Evolutionary conservation across 2,797 vertebrate species (phyloP).

Genomic region (Halcyon smyrnensis): DNA sequence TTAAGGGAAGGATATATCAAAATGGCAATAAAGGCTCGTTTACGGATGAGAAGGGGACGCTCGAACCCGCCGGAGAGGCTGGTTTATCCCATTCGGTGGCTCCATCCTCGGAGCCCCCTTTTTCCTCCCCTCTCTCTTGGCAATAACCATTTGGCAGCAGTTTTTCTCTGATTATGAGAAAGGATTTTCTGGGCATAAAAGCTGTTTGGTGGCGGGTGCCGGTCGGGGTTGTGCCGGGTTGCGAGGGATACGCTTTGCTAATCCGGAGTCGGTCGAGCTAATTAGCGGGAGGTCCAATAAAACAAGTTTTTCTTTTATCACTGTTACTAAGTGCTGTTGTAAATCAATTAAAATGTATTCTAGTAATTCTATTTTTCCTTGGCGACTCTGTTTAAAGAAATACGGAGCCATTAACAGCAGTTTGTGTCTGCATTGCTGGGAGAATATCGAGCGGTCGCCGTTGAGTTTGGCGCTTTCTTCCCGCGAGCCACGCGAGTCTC

Average conservation of each 20-base stretch:
- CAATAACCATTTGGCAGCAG: background rate
- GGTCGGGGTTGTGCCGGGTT: background rate
- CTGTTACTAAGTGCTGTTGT: conserved; percentile 62
- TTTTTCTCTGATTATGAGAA: background rate
- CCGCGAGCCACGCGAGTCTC: rapidly evolving
- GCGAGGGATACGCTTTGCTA: conserved; percentile 17
- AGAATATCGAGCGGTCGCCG: background rate
- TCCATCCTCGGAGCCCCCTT: background rate
- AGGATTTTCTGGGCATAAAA: background rate
- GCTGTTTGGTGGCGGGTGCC: background rate
- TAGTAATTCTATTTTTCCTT: conserved; percentile 60
- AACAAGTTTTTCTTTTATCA: conserved; percentile 75
- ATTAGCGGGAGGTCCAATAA: conserved; percentile 76
- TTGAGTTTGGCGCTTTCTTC: background rate
- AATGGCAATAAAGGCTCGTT: background rate
- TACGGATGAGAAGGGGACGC: background rate
- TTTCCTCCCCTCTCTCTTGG: background rate
- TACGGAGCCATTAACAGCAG: background rate
- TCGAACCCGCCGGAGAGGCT: background rate
- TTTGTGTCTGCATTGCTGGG: background rate
- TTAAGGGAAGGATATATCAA: conserved; percentile 57
- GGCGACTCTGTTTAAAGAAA: background rate
- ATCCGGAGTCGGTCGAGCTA: conserved; percentile 32
- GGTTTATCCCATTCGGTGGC: background rate
- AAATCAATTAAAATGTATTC: conserved; percentile 75